Evolutionary conservation across 2,797 vertebrate genomes (phyloP), one percentile per base, ranked within the genome.

Genomic region (Limnodromus scolopaceus): DNA sequence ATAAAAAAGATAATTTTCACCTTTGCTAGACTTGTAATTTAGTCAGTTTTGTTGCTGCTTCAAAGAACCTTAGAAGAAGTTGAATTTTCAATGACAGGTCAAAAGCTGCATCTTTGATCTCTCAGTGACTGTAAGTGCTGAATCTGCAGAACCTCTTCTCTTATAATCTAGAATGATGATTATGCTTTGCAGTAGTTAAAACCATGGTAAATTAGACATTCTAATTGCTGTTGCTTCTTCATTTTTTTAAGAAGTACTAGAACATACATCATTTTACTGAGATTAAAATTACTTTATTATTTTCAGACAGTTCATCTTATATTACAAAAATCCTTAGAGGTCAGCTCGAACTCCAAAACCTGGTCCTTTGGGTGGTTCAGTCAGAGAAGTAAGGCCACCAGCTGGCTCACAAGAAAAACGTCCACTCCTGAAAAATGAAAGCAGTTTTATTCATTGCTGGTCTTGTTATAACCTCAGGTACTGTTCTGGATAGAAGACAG

Each of bases 391-490:
- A 92, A 99, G 97, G 84, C 99, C 99, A 81, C 99, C 99, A 49
- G 99, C 99, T 85, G 99, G 99, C 97, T 99, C 99, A 97, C 99
- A 99, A 54, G 99, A 99, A 97, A 99, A 99, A 92, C 99, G 99
- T 6, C 99, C 99, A 60, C 75, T 98, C 98, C 99, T 99, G 91
- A 43, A 98, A 97, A 85, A 57, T 9, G 9, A 90, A 69, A 91
- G 27, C 28, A 55, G 23, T 60, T 79, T 84, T 65, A 48, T 61
- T 93, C 12, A 71, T 39, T 84, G 25, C 19, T 80, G 16, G 3
- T 54, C 69, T 18, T 54, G 8, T 28, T 48, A 61, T 9, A 74
- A 32, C 12, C 6, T 53, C 39, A 78, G 27, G 36, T 43, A 34
- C 38, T 30, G 22, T 60, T 87, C 11, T 41, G 8, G 11, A 66